Evolutionary conservation across 2,113 vertebrate species (phyloP), one percentile per base, ranked within the genome.

Genomic region (Strigops habroptila): DNA sequence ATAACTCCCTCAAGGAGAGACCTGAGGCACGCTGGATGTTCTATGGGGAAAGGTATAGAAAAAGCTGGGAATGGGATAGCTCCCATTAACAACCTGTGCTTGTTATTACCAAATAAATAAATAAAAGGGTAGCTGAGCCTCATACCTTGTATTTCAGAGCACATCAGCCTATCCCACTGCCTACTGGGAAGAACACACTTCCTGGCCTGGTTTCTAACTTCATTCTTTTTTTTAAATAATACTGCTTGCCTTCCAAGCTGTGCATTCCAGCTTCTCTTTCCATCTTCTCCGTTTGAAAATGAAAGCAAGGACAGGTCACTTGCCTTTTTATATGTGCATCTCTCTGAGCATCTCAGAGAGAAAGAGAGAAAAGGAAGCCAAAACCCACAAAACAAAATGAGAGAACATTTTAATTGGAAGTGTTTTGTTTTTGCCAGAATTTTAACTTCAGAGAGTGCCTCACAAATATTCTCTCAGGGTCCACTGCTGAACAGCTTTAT

Each of bases 241-340:
- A 59, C n/a, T 49, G 30, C 41, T 93, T 83, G 52, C 87, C 57
- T 76, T 60, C 69, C 37, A 57, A 60, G 93, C 82, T 24, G 7
- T 68, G 82, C 67, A 71, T 96, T 82, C 83, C 71, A 76, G 81
- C 63, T 91, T 91, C 90, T 91, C 70, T 94, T 80, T 27, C 68
- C 62, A 59, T 95, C 86, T n/a, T 73, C 70, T 85, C 88, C 93
- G 91, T 91, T 77, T 82, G 91, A 95, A 94, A 88, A 82, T 3
- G 59, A 95, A 98, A 97, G 97, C 97, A 98, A 98, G 97, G 97
- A 97, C 98, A 96, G 96, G 98, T 98, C 97, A 96, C 95, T 94
- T 67, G 93, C 93, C 95, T 97, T 97, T 97, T 97, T 95, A 92
- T 87, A 85, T 30, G 24, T 97, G 92, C 90, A 85, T 97, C 96